Conservation (phyloP, 2,797 vertebrate species). For the Fratercula arctica region DNA sequence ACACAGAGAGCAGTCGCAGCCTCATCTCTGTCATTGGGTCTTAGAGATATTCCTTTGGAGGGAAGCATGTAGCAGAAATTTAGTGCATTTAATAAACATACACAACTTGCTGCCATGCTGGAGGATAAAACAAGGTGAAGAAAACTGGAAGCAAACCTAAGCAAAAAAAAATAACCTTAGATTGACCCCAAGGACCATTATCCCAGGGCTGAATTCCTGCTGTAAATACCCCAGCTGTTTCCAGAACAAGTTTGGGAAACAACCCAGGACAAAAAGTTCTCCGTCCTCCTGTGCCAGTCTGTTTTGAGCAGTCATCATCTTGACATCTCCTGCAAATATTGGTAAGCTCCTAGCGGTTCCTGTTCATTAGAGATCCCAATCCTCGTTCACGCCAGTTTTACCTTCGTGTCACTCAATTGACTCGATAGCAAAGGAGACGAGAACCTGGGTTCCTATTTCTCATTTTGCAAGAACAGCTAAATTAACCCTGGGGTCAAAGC, state of each 20-base stretch:
- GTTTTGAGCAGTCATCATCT: not conserved
- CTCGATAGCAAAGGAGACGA: not conserved
- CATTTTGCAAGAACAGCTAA: conserved; percentile 44
- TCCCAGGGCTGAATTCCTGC: not conserved
- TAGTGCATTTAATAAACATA: no score
- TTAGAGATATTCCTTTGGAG: not conserved
- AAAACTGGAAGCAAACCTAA: no score
- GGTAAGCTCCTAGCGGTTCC: not conserved
- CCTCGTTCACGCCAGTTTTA: not conserved
- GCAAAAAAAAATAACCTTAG: no score
- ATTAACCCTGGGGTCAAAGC: conserved; percentile 55
- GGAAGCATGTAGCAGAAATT: not conserved
- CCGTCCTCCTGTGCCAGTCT: not conserved
- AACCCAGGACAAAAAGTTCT: not conserved
- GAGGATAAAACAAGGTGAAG: no score
- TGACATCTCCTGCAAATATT: not conserved
- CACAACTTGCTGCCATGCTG: no score
- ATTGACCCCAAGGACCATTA: not conserved
- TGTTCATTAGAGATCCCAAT: not conserved
- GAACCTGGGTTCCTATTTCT: conserved; percentile 31
- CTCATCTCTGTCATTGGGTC: not conserved
- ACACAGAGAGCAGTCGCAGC: not conserved
- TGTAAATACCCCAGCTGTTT: not conserved
- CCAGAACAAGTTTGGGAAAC: not conserved
- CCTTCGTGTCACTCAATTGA: not conserved